These are phyloP conservation scores for Pavo muticus DNA, from an alignment of 2,113 vertebrate genomes.

Conservation along the genomic window DNA sequence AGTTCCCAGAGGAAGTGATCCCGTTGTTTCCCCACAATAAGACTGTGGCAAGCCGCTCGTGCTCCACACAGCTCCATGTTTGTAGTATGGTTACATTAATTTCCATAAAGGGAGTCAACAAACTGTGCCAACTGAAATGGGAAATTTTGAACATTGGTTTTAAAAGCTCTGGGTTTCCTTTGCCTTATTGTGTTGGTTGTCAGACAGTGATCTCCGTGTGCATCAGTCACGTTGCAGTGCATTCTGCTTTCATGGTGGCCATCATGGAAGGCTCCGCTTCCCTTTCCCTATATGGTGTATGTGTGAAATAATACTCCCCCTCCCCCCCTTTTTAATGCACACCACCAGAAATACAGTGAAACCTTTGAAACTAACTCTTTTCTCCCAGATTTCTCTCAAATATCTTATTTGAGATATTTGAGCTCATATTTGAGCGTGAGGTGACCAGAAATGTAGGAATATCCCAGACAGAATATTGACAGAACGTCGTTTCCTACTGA, in stretches of 20 bases:
- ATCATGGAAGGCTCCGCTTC: not conserved
- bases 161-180: not conserved
- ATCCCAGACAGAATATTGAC: not conserved
- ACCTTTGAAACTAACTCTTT: not conserved
- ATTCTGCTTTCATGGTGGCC: not conserved
- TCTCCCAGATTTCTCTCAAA: not conserved
- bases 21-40: not conserved
- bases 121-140: not conserved
- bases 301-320: not conserved
- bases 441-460: not conserved
- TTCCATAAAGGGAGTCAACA: not conserved
- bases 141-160: not conserved
- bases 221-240: not conserved
- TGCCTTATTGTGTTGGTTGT: not conserved
- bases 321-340: not conserved
- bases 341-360: not conserved
- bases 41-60: not conserved
- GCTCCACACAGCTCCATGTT: accelerated
- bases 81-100: not conserved
- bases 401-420: not conserved
- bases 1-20: not conserved
- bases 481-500: not conserved
- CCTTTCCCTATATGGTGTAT: not conserved
- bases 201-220: not conserved
- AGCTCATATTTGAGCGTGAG: not conserved